phyloP scores from a whole-genome alignment of 2,888 invertebrate species.

The Cheilosia soror region DNA sequence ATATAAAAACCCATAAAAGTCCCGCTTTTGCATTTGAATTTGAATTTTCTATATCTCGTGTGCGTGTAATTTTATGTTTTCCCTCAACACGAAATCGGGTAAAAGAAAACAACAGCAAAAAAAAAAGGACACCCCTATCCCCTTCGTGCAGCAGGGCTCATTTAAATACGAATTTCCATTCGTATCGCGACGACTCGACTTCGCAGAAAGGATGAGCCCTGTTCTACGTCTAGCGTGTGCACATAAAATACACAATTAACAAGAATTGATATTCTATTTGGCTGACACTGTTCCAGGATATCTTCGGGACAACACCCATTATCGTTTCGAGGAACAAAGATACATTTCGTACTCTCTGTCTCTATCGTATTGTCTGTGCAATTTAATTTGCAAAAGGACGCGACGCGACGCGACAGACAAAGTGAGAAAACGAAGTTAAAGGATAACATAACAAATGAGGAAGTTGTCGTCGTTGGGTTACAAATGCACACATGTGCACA shows the following conservation, averaged over 20 bases:
- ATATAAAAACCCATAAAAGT: constrained; percentile 62
- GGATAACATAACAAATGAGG: constrained; percentile 72
- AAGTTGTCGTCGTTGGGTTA: constrained; percentile 46
- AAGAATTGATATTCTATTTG: constrained; percentile 73
- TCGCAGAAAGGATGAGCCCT: constrained; percentile 1
- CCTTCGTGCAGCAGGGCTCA: constrained; percentile 32
- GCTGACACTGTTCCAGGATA: constrained; percentile 56
- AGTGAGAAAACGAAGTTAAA: constrained; percentile 68
- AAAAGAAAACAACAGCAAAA: constrained; percentile 5
- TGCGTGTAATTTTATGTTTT: constrained; percentile 68
- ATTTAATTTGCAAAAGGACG: constrained; percentile 54
- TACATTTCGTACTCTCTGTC: not conserved
- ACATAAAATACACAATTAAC: constrained; percentile 72
- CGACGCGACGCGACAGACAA: constrained; percentile 45
- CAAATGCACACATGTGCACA: constrained; percentile 55
- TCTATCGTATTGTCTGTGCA: constrained; percentile 23
- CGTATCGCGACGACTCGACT: constrained; percentile 20
- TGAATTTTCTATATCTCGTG: constrained; percentile 34
- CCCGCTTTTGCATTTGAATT: constrained; percentile 57
- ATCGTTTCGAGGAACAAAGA: constrained; percentile 24
- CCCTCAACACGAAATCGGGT: constrained; percentile 27
- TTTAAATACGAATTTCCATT: constrained; percentile 67
- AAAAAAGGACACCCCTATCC: not conserved
- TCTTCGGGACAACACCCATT: constrained; percentile 55
- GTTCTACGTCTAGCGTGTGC: constrained; percentile 19